Evolutionary conservation across 2,888 invertebrate species (phyloP).

Genomic region (Panopea generosa): DNA sequence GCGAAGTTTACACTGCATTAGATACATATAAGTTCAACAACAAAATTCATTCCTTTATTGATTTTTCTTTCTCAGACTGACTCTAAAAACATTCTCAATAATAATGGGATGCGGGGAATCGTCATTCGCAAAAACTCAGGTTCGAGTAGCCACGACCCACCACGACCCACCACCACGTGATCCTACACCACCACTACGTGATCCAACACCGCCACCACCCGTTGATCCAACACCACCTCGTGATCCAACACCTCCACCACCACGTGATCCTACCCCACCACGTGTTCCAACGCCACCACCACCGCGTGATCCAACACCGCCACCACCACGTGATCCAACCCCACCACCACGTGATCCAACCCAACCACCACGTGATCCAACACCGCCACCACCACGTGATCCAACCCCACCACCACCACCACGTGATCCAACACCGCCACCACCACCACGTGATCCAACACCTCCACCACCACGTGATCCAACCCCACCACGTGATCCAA

Average conservation of each 20-base stretch:
- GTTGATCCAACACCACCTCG: constrained; percentile 16
- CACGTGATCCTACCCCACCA: constrained; percentile 22
- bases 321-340: constrained; percentile 13
- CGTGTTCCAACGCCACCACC: constrained; percentile 42
- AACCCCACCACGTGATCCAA: constrained; percentile 30
- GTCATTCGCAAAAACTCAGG: no score
- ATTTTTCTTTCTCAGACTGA: no score
- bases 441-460: constrained; percentile 9
- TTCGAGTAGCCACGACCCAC: no score
- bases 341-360: constrained; percentile 32
- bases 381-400: constrained; percentile 33
- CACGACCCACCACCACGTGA: constrained; percentile 20
- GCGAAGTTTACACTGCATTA: no score
- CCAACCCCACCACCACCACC: constrained; percentile 35
- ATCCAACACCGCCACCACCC: constrained; percentile 33
- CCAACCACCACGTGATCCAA: constrained; percentile 21
- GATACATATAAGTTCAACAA: no score
- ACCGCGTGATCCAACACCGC: constrained; percentile 31
- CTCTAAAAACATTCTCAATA: no score
- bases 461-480: constrained; percentile 18
- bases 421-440: constrained; percentile 29
- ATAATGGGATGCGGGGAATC: no score
- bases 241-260: neutral
- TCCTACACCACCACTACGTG: constrained; percentile 19
- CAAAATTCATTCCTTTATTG: no score